Conservation (phyloP, 2,888 invertebrate species). For the Apotomis betuletana region DNA sequence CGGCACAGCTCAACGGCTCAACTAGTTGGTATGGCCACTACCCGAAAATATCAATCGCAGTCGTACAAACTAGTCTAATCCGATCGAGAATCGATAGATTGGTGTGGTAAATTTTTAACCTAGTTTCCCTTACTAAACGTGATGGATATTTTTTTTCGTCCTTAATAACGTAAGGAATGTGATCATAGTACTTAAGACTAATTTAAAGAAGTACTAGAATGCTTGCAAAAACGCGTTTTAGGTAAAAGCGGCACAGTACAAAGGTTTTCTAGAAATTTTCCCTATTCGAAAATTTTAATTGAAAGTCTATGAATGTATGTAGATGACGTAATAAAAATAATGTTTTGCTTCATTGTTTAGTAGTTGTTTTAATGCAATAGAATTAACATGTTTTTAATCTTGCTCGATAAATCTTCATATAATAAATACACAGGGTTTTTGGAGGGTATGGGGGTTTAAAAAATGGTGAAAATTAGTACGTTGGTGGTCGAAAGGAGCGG, state of each 20-base stretch:
- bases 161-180: conserved; percentile 32
- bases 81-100: too few species aligned
- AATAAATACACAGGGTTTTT: too few species aligned
- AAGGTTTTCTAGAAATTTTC: conserved; percentile 15
- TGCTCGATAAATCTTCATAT: too few species aligned
- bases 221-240: conserved; percentile 1
- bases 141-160: neutral
- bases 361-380: neutral
- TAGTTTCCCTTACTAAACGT: conserved; percentile 1
- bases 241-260: conserved; percentile 27
- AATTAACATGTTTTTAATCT: too few species aligned
- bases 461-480: too few species aligned
- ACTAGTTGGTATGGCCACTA: too few species aligned
- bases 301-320: conserved; percentile 5
- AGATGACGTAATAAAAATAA: neutral
- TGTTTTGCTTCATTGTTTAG: neutral
- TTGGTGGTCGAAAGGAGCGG: too few species aligned
- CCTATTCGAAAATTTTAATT: conserved; percentile 1
- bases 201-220: conserved; percentile 18
- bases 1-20: too few species aligned
- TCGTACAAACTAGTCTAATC: too few species aligned
- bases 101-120: too few species aligned
- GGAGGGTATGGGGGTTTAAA: too few species aligned
- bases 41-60: too few species aligned
- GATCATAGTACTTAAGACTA: conserved; percentile 33